A percentile compares a stretch with the other conserved stretches of the same genome.
Conservation (phyloP, 2,797 vertebrate species). For the Acrocephalus scirpaceus region DNA sequence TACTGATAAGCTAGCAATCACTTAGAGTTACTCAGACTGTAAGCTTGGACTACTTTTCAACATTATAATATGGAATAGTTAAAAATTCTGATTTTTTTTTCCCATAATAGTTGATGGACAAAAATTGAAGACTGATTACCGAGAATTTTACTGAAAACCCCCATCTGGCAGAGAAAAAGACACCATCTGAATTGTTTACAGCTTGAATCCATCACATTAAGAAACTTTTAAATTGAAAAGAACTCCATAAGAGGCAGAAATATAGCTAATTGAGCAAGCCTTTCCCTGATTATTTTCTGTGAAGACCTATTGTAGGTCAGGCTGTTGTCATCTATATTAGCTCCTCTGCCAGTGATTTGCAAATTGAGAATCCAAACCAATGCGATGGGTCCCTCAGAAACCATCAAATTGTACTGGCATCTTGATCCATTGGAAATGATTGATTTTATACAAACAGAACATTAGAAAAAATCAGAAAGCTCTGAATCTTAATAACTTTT, state of each 20-base stretch:
- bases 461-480: background rate
- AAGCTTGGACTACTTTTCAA: background rate
- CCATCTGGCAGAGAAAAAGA: background rate
- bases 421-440: background rate
- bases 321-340: background rate
- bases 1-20: rapidly evolving
- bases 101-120: background rate
- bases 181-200: background rate
- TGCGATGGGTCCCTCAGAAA: background rate
- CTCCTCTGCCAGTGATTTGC: background rate
- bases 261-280: background rate
- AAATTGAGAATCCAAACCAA: background rate
- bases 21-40: background rate
- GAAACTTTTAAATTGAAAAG: background rate
- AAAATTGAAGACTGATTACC: background rate
- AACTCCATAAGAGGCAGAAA: background rate
- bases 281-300: background rate
- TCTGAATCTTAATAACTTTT: background rate
- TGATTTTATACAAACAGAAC: background rate
- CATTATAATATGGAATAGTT: background rate
- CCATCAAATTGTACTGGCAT: background rate
- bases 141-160: background rate
- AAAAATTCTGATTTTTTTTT: background rate
- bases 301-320: background rate
- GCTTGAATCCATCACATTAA: background rate